Conservation (phyloP, 2,113 vertebrate genomes). For the Globicephala melas region DNA sequence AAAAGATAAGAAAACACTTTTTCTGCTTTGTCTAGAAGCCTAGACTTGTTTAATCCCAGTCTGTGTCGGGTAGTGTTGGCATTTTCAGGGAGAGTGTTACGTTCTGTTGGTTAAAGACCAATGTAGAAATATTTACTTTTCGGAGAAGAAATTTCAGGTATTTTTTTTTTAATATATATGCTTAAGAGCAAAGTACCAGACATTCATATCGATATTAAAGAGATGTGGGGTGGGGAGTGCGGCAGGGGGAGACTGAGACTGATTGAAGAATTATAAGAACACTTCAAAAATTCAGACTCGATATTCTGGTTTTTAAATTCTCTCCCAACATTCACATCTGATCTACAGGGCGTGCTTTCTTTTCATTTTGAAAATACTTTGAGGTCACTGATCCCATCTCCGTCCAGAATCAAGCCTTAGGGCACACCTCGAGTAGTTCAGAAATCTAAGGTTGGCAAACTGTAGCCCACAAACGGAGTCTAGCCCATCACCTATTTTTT, state of each 20-base stretch:
- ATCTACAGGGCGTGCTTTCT: background rate
- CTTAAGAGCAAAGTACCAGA: background rate
- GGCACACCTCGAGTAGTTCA: background rate
- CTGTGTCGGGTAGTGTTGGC: background rate
- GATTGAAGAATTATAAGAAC: background rate
- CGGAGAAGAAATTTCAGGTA: slow-evolving; percentile 56
- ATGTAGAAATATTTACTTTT: slow-evolving; percentile 31
- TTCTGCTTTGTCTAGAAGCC: slow-evolving; percentile 58
- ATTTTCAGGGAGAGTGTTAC: slow-evolving; percentile 33
- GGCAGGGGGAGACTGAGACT: fast-evolving
- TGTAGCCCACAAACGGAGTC: background rate
- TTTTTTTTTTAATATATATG: background rate
- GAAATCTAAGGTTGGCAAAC: background rate
- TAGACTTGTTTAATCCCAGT: slow-evolving; percentile 52
- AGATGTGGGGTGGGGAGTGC: fast-evolving
- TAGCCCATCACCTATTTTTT: background rate
- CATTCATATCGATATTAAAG: background rate
- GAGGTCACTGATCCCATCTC: background rate
- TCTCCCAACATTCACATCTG: background rate
- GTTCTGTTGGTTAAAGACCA: slow-evolving; percentile 17
- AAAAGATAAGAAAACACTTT: slow-evolving; percentile 58
- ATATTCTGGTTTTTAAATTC: background rate
- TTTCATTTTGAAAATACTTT: background rate
- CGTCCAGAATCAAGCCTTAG: background rate
- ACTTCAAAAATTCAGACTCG: background rate